Evolutionary conservation across 2,797 vertebrate genomes (phyloP), one percentile per base, ranked within the genome.

Genomic region (Hyperoplus immaculatus): DNA sequence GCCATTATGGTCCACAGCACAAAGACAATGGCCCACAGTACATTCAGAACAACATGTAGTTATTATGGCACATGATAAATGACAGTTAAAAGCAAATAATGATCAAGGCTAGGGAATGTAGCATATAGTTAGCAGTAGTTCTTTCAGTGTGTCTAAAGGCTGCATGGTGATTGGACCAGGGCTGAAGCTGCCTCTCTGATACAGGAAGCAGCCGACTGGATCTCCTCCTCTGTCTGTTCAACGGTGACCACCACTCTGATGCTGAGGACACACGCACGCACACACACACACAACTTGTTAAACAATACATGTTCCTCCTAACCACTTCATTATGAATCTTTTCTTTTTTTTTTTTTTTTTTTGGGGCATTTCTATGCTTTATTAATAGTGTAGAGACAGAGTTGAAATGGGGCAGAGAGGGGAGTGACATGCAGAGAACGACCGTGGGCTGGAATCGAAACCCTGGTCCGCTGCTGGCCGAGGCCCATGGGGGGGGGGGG

Each of bases 211-310:
- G 96, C 96, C 78, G 87, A 96, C 79, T 96, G 90, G 84, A 99
- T 92, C 58, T 99, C 97, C 65, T 97, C 93, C 15, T 96, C 95
- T 0, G 96, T 97, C 80, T 99, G 98, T 83, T 98, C 95, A 42
- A 98, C 83, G 2, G 97, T 98, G 78, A 98, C 80, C 80, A 98
- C 96, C 70, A 99, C 95, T 70, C 98, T 94, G 86, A 99, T 96
- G 83, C 98, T 99, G 93, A 47, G 82, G 62, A 90, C 29, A 21
- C 21, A 21, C 21, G 21, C 21, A 21, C 21, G 1, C 21, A 21
- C 21, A 21, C 21, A 21, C 21, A 21, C 21, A 21, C 21, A 21
- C 21, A 21, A 21, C 29, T 53, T 36, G 21, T 21, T 38, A 6
- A 38, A n/a, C 5, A 7, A 5, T 6, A 18, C n/a, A 21, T 50